Evolutionary conservation across 2,113 vertebrate species (phyloP).

Genomic region (Osmerus eperlanus): DNA sequence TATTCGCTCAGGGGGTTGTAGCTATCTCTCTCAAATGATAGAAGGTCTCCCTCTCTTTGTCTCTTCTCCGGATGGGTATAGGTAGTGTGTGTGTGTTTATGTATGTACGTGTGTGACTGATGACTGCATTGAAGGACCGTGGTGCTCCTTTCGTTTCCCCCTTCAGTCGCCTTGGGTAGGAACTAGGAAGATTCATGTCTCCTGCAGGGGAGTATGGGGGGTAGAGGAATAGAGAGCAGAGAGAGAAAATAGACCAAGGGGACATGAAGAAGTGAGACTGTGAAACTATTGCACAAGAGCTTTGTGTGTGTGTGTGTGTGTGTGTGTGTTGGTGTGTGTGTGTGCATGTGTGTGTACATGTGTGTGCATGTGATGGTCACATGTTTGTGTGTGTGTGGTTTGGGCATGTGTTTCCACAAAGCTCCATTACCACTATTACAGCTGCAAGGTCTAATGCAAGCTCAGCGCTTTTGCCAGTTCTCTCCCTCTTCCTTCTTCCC

Average conservation of each 20-base stretch:
- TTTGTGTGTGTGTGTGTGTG: neutral
- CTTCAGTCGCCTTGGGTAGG: neutral
- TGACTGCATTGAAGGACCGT: neutral
- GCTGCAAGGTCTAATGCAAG: neutral
- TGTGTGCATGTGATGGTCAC: slow-evolving; percentile 7
- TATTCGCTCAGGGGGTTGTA: slow-evolving; percentile 54
- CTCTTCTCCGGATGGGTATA: slow-evolving; percentile 32
- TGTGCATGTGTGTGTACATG: neutral
- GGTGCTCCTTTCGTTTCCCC: neutral
- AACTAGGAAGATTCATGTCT: slow-evolving; percentile 19
- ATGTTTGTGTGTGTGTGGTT: neutral
- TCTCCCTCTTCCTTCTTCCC: neutral
- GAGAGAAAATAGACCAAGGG: slow-evolving; percentile 10
- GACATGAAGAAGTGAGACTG: slow-evolving; percentile 8
- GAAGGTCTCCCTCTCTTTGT: slow-evolving; percentile 30
- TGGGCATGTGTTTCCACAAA: neutral
- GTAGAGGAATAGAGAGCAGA: slow-evolving; percentile 18
- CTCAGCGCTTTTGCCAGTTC: slow-evolving; percentile 13
- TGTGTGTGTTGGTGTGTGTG: neutral
- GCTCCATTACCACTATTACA: slow-evolving; percentile 7
- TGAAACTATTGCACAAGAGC: slow-evolving; percentile 6
- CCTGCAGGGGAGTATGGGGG: slow-evolving; percentile 43
- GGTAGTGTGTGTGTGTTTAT: slow-evolving; percentile 1
- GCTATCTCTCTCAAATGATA: slow-evolving; percentile 47
- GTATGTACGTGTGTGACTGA: neutral